Percentiles rank a stretch among this genome's conserved stretches.
These are phyloP conservation scores for Spinus olivaceus DNA, from an alignment of 2,797 vertebrate species.

Conservation along the genomic window DNA sequence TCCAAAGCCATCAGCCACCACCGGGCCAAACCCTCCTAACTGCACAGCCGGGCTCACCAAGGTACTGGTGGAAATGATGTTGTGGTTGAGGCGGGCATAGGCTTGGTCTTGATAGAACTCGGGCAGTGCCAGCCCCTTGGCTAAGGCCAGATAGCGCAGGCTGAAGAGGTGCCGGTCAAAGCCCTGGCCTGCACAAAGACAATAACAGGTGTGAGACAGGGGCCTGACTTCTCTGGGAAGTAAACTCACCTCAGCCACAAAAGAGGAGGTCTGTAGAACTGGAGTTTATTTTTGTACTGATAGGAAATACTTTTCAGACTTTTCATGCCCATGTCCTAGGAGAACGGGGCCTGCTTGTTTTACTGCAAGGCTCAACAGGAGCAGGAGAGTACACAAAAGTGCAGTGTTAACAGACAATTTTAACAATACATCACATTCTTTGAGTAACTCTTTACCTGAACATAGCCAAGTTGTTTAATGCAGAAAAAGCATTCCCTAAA, in stretches of 20 bases:
- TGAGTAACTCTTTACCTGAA: neutral
- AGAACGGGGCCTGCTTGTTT: neutral
- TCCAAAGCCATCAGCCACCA: slow-evolving; percentile 92
- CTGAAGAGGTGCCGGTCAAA: slow-evolving; percentile 95
- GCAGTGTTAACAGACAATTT: neutral
- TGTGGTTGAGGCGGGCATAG: slow-evolving; percentile 89
- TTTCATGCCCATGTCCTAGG: accelerated
- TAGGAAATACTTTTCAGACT: neutral
- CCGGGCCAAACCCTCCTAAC: slow-evolving; percentile 91
- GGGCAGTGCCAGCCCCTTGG: slow-evolving; percentile 76
- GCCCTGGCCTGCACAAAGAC: slow-evolving; percentile 84
- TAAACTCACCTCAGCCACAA: neutral
- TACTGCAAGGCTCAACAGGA: neutral
- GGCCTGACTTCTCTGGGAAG: neutral
- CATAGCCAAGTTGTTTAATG: neutral
- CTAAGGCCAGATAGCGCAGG: slow-evolving; percentile 80
- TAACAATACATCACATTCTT: neutral
- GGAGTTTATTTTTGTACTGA: neutral
- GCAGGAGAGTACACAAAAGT: neutral
- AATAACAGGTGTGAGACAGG: neutral
- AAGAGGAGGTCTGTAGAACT: neutral
- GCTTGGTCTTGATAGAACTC: slow-evolving; percentile 87
- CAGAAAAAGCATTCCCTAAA: neutral
- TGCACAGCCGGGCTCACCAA: slow-evolving; percentile 86
- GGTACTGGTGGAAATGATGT: slow-evolving; percentile 96